A percentile compares a stretch with the other conserved stretches of the same genome.
These are phyloP conservation scores for Coregonus ussuriensis DNA, from an alignment of 2,797 vertebrate species.

Conservation along the genomic window DNA sequence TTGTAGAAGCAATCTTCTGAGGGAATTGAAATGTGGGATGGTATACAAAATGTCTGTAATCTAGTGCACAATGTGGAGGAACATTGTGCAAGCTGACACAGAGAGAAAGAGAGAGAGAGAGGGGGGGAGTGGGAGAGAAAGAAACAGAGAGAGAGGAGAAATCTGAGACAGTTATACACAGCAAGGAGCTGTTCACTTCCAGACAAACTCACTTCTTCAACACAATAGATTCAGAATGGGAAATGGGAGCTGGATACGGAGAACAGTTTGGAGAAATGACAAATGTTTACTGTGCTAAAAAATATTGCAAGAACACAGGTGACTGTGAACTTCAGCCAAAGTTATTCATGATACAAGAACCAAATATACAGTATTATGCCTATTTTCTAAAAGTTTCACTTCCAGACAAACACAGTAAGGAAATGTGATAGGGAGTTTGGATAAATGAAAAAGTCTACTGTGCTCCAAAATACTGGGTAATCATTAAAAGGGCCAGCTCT, in stretches of 20 bases:
- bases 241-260: neutral
- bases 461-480: slow-evolving; percentile 17
- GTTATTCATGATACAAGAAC: too few species aligned
- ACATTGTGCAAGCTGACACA: neutral
- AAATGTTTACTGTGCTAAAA: too few species aligned
- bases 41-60: slow-evolving; percentile 10
- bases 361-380: too few species aligned
- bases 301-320: too few species aligned
- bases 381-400: too few species aligned
- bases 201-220: neutral
- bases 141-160: too few species aligned
- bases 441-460: slow-evolving; percentile 40
- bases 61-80: neutral
- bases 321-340: too few species aligned
- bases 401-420: too few species aligned
- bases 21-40: neutral
- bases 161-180: slow-evolving; percentile 3
- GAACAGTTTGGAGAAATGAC: slow-evolving; percentile 1
- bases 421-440: neutral
- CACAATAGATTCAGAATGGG: slow-evolving; percentile 7
- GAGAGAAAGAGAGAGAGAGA: neutral
- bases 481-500: slow-evolving; percentile 33
- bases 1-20: slow-evolving; percentile 8
- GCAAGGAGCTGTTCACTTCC: neutral
- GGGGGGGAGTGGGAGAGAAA: too few species aligned